Evolutionary conservation across 2,797 vertebrate genomes (phyloP).

Genomic region (Silurus lanzhouensis): DNA sequence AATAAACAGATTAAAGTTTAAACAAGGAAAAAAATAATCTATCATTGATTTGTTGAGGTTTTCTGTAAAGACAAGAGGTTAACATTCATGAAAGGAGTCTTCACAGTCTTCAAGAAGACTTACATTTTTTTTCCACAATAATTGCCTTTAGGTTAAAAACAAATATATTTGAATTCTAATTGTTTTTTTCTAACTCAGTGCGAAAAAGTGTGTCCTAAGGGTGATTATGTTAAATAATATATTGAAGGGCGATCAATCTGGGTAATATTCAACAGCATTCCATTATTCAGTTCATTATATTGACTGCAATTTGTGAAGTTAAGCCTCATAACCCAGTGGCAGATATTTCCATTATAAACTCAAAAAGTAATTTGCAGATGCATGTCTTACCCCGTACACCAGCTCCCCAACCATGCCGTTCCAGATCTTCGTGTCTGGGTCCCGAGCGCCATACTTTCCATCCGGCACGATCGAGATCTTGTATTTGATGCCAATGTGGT

Average conservation of each 20-base stretch:
- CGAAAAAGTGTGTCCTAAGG: not conserved
- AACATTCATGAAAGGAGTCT: not conserved
- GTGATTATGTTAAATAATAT: not conserved
- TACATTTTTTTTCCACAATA: not conserved
- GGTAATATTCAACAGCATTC: not conserved
- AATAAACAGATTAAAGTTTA: not conserved
- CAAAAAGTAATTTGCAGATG: not conserved
- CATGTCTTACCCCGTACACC: constrained; percentile 91
- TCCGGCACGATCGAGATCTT: constrained; percentile 98
- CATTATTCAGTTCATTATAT: not conserved
- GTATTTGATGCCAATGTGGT: constrained; percentile 99
- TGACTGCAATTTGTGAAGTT: not conserved
- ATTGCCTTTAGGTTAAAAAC: not conserved
- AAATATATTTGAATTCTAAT: not conserved
- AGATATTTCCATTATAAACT: not conserved
- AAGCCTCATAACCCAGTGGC: not conserved
- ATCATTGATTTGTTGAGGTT: not conserved
- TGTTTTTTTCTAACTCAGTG: not conserved
- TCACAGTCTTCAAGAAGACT: no score
- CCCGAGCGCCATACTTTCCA: constrained; percentile 97
- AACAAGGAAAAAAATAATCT: not conserved
- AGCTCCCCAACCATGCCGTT: constrained; percentile 99
- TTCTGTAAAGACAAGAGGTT: not conserved
- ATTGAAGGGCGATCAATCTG: not conserved
- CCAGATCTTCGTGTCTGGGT: constrained; percentile 99